Evolutionary conservation across 2,797 vertebrate species (phyloP).

Genomic region (Leuciscus waleckii): DNA sequence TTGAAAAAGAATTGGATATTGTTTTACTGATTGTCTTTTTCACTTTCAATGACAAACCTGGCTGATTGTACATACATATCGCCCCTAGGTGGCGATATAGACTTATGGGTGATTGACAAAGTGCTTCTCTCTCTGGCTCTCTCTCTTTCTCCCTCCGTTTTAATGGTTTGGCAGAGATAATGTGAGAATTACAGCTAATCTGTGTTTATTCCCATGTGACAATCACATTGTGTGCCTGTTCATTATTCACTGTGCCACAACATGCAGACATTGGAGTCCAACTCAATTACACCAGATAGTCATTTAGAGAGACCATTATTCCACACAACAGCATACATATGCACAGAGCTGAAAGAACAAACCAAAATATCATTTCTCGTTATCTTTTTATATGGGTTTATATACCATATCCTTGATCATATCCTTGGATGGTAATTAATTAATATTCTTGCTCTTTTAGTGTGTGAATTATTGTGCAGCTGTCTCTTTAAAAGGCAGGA

Average conservation of each 20-base stretch:
- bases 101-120: constrained; percentile 29
- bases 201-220: constrained; percentile 80
- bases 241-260: constrained; percentile 49
- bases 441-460: background rate
- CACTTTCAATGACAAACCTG: background rate
- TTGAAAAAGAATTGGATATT: background rate
- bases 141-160: constrained; percentile 35
- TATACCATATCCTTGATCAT: background rate
- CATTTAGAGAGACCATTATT: constrained; percentile 43
- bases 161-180: constrained; percentile 81
- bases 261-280: constrained; percentile 46
- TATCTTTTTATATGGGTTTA: background rate
- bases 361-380: background rate
- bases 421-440: background rate
- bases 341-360: background rate
- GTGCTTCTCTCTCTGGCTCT: constrained; percentile 16
- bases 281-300: constrained; percentile 46
- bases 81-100: constrained; percentile 63
- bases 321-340: constrained; percentile 12
- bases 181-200: constrained; percentile 59
- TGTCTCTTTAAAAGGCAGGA: constrained; percentile 65
- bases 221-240: constrained; percentile 84
- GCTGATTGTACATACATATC: background rate
- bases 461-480: constrained; percentile 6
- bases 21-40: background rate